These are phyloP conservation scores for Melanotaenia trifasciata DNA, from an alignment of 2,797 vertebrate genomes.

Conservation along the genomic window DNA sequence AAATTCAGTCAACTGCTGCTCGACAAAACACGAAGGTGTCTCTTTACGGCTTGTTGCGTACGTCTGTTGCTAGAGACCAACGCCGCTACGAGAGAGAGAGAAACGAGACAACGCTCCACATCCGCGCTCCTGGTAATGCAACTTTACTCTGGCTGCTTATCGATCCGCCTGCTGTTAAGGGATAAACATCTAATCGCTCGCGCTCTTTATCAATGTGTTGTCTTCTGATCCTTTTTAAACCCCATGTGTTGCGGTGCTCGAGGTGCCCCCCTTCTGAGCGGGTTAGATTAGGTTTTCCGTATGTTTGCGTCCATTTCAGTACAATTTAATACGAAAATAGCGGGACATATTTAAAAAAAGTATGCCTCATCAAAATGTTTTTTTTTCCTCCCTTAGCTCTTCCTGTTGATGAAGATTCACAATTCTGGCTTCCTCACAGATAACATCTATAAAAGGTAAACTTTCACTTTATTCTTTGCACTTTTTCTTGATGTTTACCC, in stretches of 20 bases:
- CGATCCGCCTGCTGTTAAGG: neutral
- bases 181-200: neutral
- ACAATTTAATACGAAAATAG: too few species aligned
- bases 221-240: neutral
- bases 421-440: neutral
- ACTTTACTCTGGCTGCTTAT: neutral
- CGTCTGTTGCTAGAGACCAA: neutral
- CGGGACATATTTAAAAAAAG: neutral
- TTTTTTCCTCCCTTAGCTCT: neutral
- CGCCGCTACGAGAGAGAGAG: neutral
- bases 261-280: too few species aligned
- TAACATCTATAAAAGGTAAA: neutral
- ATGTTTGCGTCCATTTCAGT: neutral
- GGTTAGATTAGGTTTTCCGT: neutral
- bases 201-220: neutral
- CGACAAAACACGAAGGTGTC: neutral
- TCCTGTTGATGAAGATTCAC: neutral
- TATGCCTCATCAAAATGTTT: neutral
- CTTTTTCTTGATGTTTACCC: too few species aligned
- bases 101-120: neutral
- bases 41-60: neutral
- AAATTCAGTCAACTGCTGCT: too few species aligned
- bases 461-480: neutral
- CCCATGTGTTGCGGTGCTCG: too few species aligned
- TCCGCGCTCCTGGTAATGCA: neutral